These are phyloP conservation scores for Hipposideros larvatus DNA, from an alignment of 2,797 vertebrate genomes.

Conservation along the genomic window DNA sequence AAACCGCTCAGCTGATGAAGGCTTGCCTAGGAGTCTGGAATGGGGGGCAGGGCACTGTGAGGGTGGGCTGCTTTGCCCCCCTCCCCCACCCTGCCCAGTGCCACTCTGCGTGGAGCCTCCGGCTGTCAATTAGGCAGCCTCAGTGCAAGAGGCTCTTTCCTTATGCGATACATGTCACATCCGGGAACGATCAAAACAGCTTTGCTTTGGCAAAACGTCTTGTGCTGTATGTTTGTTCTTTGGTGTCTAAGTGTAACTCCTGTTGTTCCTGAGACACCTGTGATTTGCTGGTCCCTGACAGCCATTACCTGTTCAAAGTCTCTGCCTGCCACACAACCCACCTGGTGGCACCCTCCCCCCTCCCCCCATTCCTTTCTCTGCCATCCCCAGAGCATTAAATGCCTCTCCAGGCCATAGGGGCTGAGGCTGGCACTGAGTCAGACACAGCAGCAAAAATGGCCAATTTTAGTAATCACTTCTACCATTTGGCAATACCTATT, in stretches of 20 bases:
- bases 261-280: slow-evolving; percentile 78
- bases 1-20: not conserved
- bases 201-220: slow-evolving; percentile 79
- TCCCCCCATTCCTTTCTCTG: not conserved
- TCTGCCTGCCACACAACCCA: slow-evolving; percentile 58
- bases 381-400: not conserved
- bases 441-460: not conserved
- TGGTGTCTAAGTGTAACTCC: slow-evolving; percentile 78
- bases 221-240: slow-evolving; percentile 78
- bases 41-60: not conserved
- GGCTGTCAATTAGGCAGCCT: slow-evolving; percentile 79
- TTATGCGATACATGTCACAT: slow-evolving; percentile 77
- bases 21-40: not conserved
- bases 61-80: not conserved
- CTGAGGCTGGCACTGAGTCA: not conserved
- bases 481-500: not conserved
- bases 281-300: slow-evolving; percentile 80
- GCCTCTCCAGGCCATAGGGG: not conserved
- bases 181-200: slow-evolving; percentile 83
- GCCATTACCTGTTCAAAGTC: slow-evolving; percentile 70
- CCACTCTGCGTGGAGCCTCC: not conserved
- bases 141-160: slow-evolving; percentile 62
- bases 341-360: not conserved
- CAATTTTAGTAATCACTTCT: slow-evolving; percentile 51
- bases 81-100: not conserved